These are phyloP conservation scores for Corythornis madagascariensis DNA, from an alignment of 2,113 vertebrate genomes.

Conservation along the genomic window DNA sequence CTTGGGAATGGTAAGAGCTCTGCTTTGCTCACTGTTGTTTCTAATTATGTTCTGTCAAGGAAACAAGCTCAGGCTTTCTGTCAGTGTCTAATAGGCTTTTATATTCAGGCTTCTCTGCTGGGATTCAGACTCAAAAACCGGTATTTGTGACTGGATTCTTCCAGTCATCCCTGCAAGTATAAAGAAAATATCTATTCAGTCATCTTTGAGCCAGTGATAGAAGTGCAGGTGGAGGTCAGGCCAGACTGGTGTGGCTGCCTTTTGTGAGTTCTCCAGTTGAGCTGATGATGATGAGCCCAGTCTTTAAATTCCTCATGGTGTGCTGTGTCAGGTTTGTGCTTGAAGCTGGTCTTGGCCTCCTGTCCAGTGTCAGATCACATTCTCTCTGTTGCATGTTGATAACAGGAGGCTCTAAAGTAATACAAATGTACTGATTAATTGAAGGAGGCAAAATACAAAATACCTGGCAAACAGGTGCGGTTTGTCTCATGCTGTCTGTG, in stretches of 20 bases:
- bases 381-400: background rate
- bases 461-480: background rate
- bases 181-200: background rate
- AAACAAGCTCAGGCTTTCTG: background rate
- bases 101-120: background rate
- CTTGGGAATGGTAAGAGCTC: background rate
- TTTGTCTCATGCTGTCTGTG: background rate
- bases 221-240: background rate
- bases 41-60: background rate
- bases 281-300: background rate
- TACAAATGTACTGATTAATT: background rate
- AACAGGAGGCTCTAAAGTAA: background rate
- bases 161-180: background rate
- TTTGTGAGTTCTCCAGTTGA: background rate
- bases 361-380: background rate
- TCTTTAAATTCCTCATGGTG: background rate
- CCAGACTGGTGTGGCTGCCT: background rate
- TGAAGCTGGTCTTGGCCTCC: background rate
- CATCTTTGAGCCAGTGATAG: background rate
- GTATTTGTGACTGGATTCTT: background rate
- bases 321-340: background rate
- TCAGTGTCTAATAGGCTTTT: background rate
- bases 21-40: background rate
- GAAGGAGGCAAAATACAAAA: background rate
- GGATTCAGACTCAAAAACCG: background rate